phyloP scores from a whole-genome alignment of 1,140 invertebrate genomes.

The Drosophila willistoni region DNA sequence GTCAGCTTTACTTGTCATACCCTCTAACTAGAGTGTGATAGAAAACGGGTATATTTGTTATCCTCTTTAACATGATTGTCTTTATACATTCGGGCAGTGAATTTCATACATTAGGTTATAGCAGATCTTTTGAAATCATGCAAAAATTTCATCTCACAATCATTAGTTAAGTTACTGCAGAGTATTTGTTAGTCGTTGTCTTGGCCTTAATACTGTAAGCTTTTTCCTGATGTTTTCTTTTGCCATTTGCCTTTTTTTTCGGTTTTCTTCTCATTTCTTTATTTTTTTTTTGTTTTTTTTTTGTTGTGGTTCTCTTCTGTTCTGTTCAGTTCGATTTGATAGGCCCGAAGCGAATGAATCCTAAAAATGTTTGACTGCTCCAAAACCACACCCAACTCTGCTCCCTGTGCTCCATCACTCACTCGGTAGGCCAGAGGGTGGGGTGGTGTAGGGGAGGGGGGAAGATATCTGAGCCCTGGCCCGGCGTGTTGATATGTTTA shows the following conservation, averaged over 20 bases:
- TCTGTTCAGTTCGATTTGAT: conserved; percentile 15
- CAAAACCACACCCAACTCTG: background rate
- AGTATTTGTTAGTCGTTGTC: background rate
- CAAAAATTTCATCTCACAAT: background rate
- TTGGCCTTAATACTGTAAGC: background rate
- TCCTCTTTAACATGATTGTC: too few relatives aligned
- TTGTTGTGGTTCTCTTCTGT: conserved; percentile 37
- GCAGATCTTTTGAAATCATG: too few relatives aligned
- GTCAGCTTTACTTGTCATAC: conserved; percentile 33
- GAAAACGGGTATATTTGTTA: background rate
- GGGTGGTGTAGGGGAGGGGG: background rate
- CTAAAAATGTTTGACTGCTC: conserved; percentile 60
- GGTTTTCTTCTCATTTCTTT: conserved; percentile 8
- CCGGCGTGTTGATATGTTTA: conserved; percentile 76
- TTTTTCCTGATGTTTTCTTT: conserved; percentile 14
- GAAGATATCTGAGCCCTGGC: conserved; percentile 19
- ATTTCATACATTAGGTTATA: too few relatives aligned
- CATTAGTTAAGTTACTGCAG: background rate
- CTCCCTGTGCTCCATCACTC: conserved; percentile 18
- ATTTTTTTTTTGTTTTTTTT: background rate
- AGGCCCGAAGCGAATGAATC: conserved; percentile 66
- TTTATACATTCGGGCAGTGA: too few relatives aligned
- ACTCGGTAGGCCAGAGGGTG: conserved; percentile 22
- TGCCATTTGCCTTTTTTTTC: background rate
- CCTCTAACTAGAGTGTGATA: background rate